Evolutionary conservation across 2,113 vertebrate genomes (phyloP), one percentile per base, ranked within the genome.

Genomic region (Maccullochella peelii): DNA sequence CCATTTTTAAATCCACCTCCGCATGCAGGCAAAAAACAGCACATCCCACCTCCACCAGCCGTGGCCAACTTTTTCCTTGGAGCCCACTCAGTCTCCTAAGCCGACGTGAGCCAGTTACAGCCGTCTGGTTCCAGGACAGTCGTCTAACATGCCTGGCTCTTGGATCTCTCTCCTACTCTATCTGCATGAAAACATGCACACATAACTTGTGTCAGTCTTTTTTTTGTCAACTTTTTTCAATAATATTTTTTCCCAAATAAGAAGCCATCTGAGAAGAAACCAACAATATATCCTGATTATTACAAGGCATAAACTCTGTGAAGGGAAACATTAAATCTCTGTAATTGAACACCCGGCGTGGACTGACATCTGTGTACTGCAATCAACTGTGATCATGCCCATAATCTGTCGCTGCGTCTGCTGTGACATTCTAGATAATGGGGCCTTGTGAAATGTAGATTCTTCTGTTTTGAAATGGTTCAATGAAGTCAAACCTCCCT

Each of bases 1-100:
- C 65, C 61, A 85, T 83, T 88, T 91, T 83, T 88, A 91, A 86
- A 82, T 68, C 88, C 83, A 55, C 91, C 91, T 82, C 83, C 79
- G 8, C 80, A 75, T 40, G 61, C 27, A 63, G 30, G 65, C 36
- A 38, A 27, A 75, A 75, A 79, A 59, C 76, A 83, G 83, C 76
- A 80, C 82, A 84, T 84, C 82, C 86, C 82, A 90, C 79, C 81
- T 86, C 67, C 67, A 84, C 5, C 74, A 61, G 40, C 57, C 57
- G 65, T 33, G 73, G 80, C 82, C 81, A 87, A 73, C 73, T 49
- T 79, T 47, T 83, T 73, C 40, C 57, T 61, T 10, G 20, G 62
- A 89, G 59, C 86, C 73, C 77, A 77, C 69, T 83, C 77, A 78
- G 82, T 82, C 72, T 80, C 58, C 65, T 44, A 21, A 8, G 73